These are phyloP conservation scores for Vidua macroura DNA, from an alignment of 2,113 vertebrate genomes.

Conservation along the genomic window DNA sequence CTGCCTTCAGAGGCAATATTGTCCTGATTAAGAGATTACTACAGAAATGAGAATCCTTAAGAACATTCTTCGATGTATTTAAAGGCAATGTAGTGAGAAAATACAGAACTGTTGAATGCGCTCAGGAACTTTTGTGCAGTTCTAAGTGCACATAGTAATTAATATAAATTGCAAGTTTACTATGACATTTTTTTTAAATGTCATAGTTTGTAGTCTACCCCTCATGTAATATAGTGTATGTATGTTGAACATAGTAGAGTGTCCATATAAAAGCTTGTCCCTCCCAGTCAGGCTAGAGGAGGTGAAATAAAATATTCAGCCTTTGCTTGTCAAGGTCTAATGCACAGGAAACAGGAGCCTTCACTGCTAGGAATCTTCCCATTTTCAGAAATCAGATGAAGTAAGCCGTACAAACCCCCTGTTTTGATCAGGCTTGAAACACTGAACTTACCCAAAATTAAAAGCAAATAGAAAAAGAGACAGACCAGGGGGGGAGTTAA, in stretches of 20 bases:
- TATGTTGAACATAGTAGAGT: neutral
- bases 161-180: neutral
- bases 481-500: neutral
- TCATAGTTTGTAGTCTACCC: neutral
- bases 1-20: neutral
- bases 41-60: neutral
- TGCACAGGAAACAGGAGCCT: neutral
- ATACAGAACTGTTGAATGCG: neutral
- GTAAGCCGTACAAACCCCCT: neutral
- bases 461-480: neutral
- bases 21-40: neutral
- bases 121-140: neutral
- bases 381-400: neutral
- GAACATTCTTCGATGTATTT: neutral
- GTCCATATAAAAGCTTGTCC: neutral
- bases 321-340: neutral
- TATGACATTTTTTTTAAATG: neutral
- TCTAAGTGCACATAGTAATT: neutral
- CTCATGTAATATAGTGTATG: neutral
- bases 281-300: neutral
- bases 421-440: neutral
- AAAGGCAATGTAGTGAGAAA: neutral
- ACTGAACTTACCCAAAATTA: neutral
- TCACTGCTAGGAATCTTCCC: neutral
- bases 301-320: constrained; percentile 6